A percentile compares a stretch with the other conserved stretches of the same genome.
Evolutionary conservation across 2,888 invertebrate genomes (phyloP).

Genomic region (Dryobotodes eremita): DNA sequence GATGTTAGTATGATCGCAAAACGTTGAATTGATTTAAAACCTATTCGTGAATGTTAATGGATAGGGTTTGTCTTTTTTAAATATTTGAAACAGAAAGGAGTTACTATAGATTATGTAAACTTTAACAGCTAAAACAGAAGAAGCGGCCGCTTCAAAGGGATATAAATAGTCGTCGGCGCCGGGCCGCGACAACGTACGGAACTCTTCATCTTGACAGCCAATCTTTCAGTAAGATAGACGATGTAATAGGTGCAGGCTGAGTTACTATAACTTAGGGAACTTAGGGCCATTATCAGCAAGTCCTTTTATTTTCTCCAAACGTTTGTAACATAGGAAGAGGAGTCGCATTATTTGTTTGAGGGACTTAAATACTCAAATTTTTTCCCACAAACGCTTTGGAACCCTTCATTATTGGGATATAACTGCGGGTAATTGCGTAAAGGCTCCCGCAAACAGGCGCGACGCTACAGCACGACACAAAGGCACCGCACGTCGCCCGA

Average conservation of each 20-base stretch:
- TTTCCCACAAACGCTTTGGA: background rate
- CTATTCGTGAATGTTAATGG: slow-evolving; percentile 9
- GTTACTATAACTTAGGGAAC: slow-evolving; percentile 38
- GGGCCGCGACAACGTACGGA: slow-evolving; percentile 74
- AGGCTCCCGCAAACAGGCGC: no score
- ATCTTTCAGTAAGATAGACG: slow-evolving; percentile 70
- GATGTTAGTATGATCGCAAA: background rate
- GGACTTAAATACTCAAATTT: background rate
- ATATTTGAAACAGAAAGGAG: slow-evolving; percentile 61
- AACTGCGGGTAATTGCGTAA: background rate
- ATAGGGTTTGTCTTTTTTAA: slow-evolving; percentile 38
- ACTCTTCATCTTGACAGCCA: slow-evolving; percentile 74
- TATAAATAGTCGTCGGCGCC: slow-evolving; percentile 80
- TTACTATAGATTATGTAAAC: slow-evolving; percentile 69
- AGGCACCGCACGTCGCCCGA: no score
- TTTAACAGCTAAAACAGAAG: slow-evolving; percentile 76
- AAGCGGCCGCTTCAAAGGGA: slow-evolving; percentile 82
- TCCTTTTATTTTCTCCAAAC: background rate
- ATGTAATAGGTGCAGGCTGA: slow-evolving; percentile 55
- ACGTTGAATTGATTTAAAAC: slow-evolving; percentile 5
- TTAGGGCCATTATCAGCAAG: slow-evolving; percentile 5
- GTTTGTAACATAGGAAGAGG: background rate
- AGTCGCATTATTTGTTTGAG: background rate
- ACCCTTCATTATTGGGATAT: background rate
- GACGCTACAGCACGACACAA: no score